These are phyloP conservation scores for Cheirogaleus major DNA, from an alignment of 2,797 vertebrate species.

Conservation along the genomic window DNA sequence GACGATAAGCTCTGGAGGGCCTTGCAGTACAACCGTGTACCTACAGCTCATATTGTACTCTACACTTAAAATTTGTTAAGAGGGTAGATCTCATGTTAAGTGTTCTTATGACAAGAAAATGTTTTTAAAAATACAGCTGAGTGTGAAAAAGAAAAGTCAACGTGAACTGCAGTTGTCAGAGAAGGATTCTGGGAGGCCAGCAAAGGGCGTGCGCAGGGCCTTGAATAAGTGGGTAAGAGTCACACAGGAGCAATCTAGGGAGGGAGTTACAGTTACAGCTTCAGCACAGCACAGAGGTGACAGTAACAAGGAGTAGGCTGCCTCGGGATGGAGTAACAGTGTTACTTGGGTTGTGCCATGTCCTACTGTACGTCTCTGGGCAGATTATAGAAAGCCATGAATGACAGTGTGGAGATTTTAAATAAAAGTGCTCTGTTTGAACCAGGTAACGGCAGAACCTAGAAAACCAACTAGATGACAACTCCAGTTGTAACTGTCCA, in stretches of 20 bases:
- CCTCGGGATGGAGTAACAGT: accelerated
- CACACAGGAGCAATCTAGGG: not conserved
- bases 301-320: not conserved
- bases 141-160: not conserved
- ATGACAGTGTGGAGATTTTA: not conserved
- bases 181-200: not conserved
- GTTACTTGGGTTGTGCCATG: too few species aligned
- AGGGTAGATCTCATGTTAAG: not conserved
- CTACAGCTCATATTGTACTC: not conserved
- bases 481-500: not conserved
- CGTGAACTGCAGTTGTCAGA: not conserved
- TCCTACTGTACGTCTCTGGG: not conserved
- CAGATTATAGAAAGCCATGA: not conserved
- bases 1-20: not conserved
- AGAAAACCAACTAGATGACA: not conserved
- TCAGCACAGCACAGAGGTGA: not conserved
- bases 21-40: not conserved
- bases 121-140: not conserved
- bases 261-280: not conserved
- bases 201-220: not conserved
- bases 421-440: not conserved
- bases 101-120: not conserved
- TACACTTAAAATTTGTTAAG: too few species aligned
- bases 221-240: not conserved
- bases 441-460: not conserved